Conservation (phyloP, 2,113 vertebrate genomes). For the Leucopternis melanops region DNA sequence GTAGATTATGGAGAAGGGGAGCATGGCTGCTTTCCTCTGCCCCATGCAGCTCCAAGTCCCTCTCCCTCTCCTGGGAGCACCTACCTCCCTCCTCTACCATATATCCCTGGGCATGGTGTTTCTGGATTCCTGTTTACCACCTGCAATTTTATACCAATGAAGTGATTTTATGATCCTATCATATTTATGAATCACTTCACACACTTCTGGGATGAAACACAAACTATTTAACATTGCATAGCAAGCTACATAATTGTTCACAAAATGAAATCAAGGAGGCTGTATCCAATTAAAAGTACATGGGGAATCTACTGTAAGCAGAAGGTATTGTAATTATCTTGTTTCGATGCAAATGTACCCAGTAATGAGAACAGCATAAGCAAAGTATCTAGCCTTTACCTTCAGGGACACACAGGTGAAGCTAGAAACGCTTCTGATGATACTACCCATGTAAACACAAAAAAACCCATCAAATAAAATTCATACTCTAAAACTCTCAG, state of each 20-base stretch:
- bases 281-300: neutral
- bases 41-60: neutral
- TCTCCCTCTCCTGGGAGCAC: neutral
- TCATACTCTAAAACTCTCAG: neutral
- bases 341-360: neutral
- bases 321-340: constrained; percentile 22
- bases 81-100: neutral
- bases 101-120: neutral
- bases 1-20: constrained; percentile 92
- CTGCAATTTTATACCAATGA: neutral
- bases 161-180: neutral
- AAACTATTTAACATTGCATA: neutral
- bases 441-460: neutral
- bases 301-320: neutral
- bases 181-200: neutral
- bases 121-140: neutral
- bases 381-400: neutral
- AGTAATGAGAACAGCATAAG: neutral
- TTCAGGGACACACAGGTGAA: neutral
- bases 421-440: neutral
- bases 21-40: constrained; percentile 57
- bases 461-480: neutral
- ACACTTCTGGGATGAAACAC: neutral
- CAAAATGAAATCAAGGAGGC: neutral
- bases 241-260: neutral